Conservation (phyloP, 2,113 vertebrate species). For the Bubalus kerabau region DNA sequence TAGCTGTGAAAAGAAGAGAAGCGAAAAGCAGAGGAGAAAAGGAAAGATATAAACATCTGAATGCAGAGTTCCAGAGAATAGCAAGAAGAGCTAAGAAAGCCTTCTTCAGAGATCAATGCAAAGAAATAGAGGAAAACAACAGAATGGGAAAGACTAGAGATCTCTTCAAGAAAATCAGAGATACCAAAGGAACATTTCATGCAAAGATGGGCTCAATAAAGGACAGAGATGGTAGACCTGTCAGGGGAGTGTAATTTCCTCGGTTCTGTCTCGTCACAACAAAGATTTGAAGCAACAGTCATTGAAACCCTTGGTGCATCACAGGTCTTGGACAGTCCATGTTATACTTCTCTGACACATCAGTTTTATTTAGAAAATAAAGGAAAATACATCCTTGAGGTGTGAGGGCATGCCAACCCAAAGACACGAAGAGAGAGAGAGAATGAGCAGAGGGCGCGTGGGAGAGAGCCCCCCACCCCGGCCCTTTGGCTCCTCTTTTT, state of each 20-base stretch:
- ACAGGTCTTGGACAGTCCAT: background rate
- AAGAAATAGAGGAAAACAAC: too few relatives aligned
- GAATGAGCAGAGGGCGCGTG: accelerated
- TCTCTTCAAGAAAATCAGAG: too few relatives aligned
- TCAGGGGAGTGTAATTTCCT: background rate
- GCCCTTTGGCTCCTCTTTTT: background rate
- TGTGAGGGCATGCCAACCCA: accelerated
- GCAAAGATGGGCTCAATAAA: too few relatives aligned
- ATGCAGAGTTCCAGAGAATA: too few relatives aligned
- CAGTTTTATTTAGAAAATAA: background rate
- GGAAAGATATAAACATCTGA: too few relatives aligned
- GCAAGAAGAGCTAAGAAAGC: too few relatives aligned
- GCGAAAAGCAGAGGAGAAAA: too few relatives aligned
- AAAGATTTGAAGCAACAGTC: background rate
- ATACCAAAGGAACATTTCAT: too few relatives aligned
- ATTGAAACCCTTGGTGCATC: accelerated
- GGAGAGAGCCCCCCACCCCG: background rate
- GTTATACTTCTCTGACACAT: background rate
- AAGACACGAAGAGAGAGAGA: background rate
- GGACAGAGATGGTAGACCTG: background rate
- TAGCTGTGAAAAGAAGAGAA: too few relatives aligned
- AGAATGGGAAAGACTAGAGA: too few relatives aligned
- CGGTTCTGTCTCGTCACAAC: background rate
- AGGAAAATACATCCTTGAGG: background rate
- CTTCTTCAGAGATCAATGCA: too few relatives aligned